Conservation (phyloP, 2,797 vertebrate genomes). For the Pyrocephalus nanus region DNA sequence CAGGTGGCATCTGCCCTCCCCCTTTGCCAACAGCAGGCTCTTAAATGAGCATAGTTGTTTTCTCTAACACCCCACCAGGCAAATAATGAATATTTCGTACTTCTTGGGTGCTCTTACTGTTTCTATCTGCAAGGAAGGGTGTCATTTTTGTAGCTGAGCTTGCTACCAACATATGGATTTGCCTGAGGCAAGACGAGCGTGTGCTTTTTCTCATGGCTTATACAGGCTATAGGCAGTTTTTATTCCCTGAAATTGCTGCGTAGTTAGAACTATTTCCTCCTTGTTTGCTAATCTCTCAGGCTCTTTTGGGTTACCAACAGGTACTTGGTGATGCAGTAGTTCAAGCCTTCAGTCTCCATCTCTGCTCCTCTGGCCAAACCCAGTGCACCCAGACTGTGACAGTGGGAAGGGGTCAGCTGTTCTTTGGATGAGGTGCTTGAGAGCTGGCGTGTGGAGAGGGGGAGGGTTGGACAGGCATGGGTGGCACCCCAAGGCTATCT, state of each 20-base stretch:
- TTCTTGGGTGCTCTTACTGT: background rate
- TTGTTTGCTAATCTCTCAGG: background rate
- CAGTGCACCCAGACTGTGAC: background rate
- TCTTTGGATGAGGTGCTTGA: background rate
- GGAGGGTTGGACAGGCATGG: background rate
- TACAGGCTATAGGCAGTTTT: background rate
- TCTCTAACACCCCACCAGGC: background rate
- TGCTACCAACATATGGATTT: background rate
- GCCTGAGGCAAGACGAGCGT: background rate
- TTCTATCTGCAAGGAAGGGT: background rate
- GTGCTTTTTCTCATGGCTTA: background rate
- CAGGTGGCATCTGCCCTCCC: background rate
- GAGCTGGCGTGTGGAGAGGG: accelerated
- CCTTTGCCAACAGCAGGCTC: background rate
- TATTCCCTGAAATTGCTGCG: background rate
- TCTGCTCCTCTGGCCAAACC: background rate
- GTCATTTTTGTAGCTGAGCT: background rate
- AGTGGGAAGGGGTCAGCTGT: accelerated
- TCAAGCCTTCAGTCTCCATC: background rate
- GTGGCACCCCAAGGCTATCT: background rate
- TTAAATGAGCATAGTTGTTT: constrained; percentile 17
- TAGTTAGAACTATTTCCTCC: background rate
- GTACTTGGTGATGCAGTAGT: background rate
- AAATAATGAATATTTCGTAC: background rate
- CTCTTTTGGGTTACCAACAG: background rate